Conservation (phyloP, 2,797 vertebrate species). For the Eulemur albifrons region DNA sequence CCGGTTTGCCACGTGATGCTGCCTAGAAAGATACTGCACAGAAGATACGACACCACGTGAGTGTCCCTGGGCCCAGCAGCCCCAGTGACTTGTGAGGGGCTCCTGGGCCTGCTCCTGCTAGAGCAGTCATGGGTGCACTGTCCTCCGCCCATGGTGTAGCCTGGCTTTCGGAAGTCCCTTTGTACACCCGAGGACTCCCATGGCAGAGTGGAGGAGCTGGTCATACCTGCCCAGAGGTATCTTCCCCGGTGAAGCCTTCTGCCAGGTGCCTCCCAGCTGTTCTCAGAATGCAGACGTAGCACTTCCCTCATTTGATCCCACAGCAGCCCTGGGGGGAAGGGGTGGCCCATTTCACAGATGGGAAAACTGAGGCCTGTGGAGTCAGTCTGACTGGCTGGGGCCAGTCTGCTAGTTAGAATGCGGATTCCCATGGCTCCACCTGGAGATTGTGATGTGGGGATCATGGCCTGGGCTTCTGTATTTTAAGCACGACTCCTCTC, state of each 20-base stretch:
- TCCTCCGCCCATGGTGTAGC: rapidly evolving
- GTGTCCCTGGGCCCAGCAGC: not conserved
- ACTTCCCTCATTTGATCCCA: not conserved
- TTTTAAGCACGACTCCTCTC: not conserved
- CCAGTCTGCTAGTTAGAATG: not conserved
- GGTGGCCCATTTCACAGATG: not conserved
- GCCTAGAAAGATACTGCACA: not conserved
- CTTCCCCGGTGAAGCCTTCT: not conserved
- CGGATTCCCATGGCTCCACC: rapidly evolving
- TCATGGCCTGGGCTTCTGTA: not conserved
- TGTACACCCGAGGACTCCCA: rapidly evolving
- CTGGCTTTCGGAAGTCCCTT: not conserved
- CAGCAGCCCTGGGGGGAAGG: not conserved
- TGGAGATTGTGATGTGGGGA: not conserved
- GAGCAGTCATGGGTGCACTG: rapidly evolving
- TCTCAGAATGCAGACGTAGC: not conserved
- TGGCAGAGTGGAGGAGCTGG: not conserved
- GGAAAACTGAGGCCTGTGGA: not conserved
- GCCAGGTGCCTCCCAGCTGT: not conserved
- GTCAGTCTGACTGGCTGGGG: not conserved
- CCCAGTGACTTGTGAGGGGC: not conserved
- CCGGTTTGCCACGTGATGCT: not conserved
- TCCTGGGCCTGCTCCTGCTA: not conserved
- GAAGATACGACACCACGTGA: rapidly evolving
- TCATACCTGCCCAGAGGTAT: not conserved